A percentile compares a stretch with the other conserved stretches of the same genome.
Evolutionary conservation across 2,797 vertebrate species (phyloP).

Genomic region (Semaprochilodus insignis): DNA sequence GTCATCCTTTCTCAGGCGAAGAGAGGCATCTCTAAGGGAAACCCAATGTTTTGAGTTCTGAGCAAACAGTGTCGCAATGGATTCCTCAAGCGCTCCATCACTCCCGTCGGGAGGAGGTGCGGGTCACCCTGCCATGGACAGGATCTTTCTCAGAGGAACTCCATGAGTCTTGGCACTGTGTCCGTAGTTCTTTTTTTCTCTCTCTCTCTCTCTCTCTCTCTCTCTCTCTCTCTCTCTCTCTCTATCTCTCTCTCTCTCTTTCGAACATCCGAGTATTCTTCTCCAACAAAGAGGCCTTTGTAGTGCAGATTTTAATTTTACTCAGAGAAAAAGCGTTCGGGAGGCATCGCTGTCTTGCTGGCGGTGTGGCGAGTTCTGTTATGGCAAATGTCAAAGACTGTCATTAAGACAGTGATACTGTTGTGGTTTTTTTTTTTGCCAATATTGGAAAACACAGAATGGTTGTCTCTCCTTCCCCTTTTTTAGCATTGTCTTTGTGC

Average conservation of each 20-base stretch:
- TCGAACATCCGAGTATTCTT: slow-evolving; percentile 67
- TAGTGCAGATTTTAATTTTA: slow-evolving; percentile 63
- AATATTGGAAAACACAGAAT: slow-evolving; percentile 69
- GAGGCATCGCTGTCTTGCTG: slow-evolving; percentile 52
- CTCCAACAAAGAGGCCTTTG: slow-evolving; percentile 81
- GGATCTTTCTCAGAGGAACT: slow-evolving; percentile 59
- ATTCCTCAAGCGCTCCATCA: slow-evolving; percentile 62
- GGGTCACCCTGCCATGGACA: slow-evolving; percentile 64
- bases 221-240: too few relatives aligned
- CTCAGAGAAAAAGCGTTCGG: slow-evolving; percentile 56
- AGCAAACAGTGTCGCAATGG: slow-evolving; percentile 64
- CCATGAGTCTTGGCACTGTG: slow-evolving; percentile 59
- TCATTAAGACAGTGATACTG: slow-evolving; percentile 59
- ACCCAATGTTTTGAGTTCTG: slow-evolving; percentile 56
- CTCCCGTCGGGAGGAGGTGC: slow-evolving; percentile 50
- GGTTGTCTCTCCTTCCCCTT: slow-evolving; percentile 48
- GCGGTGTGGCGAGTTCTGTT: slow-evolving; percentile 59
- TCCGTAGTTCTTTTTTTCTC: slow-evolving; percentile 55
- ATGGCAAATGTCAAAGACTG: slow-evolving; percentile 70
- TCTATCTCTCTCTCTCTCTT: slow-evolving; percentile 27
- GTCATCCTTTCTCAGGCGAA: slow-evolving; percentile 58
- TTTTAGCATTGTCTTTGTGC: slow-evolving; percentile 63
- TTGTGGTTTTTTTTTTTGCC: slow-evolving; percentile 59
- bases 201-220: slow-evolving; percentile 24
- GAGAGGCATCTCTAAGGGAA: slow-evolving; percentile 57